Percentiles rank a stretch among this genome's conserved stretches.
Evolutionary conservation across 1,140 invertebrate genomes (phyloP).

Genomic region (Drosophila simulans): DNA sequence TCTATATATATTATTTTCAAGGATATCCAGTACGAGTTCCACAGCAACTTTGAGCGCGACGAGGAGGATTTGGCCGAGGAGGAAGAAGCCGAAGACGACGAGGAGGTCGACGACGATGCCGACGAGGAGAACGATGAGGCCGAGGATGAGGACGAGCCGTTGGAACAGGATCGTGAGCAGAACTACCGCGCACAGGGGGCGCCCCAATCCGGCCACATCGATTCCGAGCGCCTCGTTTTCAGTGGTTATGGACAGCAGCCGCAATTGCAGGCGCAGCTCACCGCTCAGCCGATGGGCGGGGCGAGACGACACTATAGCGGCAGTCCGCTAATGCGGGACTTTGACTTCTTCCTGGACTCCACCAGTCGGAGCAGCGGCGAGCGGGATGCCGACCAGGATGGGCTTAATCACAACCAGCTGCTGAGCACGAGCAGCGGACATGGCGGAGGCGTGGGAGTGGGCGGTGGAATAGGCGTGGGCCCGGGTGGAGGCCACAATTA

Average conservation of each 20-base stretch:
- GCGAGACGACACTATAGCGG: conserved; percentile 70
- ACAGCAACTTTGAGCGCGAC: conserved; percentile 76
- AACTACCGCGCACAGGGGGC: conserved; percentile 58
- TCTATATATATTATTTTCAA: conserved; percentile 2
- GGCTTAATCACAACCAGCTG: conserved; percentile 78
- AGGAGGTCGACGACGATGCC: conserved; percentile 52
- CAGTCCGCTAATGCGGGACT: conserved; percentile 79
- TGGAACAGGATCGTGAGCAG: conserved; percentile 52
- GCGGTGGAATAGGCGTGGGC: conserved; percentile 52
- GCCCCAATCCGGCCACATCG: conserved; percentile 11
- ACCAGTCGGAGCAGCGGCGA: conserved; percentile 82
- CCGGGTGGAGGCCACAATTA: conserved; percentile 86
- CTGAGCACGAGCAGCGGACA: conserved; percentile 62
- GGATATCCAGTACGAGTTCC: conserved; percentile 84
- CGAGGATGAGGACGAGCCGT: conserved; percentile 64
- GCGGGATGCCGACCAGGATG: conserved; percentile 72
- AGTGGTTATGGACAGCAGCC: conserved; percentile 40
- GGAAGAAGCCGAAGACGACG: conserved; percentile 54
- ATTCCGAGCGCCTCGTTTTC: conserved; percentile 48
- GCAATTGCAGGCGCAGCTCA: conserved; percentile 31
- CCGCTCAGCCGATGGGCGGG: conserved; percentile 18
- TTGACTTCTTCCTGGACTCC: conserved; percentile 83
- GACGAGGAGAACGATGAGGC: conserved; percentile 69
- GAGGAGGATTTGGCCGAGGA: conserved; percentile 77
- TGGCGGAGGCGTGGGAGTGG: conserved; percentile 44